Evolutionary conservation across 1,140 invertebrate genomes (phyloP).

Genomic region (Drosophila nasuta): DNA sequence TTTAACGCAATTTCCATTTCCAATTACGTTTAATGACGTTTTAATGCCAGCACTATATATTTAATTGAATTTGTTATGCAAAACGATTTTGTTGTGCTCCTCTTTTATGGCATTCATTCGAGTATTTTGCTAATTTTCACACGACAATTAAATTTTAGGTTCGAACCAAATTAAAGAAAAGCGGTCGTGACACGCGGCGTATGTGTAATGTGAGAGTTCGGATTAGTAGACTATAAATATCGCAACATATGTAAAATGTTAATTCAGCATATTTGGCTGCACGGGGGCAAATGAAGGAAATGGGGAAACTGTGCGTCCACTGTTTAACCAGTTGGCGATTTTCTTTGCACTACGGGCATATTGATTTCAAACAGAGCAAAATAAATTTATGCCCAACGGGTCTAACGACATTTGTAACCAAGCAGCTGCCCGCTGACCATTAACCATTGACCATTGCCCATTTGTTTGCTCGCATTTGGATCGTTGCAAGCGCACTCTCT

Average conservation of each 20-base stretch:
- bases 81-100: constrained; percentile 35
- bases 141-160: constrained; percentile 66
- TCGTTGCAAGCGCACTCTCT: neutral
- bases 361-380: constrained; percentile 32
- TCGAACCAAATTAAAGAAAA: constrained; percentile 15
- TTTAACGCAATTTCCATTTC: constrained; percentile 64
- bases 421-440: constrained; percentile 35
- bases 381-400: constrained; percentile 64
- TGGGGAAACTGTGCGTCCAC: neutral
- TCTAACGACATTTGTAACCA: constrained; percentile 72
- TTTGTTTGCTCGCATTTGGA: constrained; percentile 27
- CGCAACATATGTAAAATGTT: constrained; percentile 57
- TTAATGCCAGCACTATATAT: constrained; percentile 53
- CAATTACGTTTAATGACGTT: constrained; percentile 67
- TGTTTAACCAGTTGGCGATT: constrained; percentile 4
- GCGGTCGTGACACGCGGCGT: neutral
- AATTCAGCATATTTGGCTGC: constrained; percentile 29
- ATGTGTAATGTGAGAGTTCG: constrained; percentile 63
- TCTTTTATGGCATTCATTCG: constrained; percentile 16
- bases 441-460: constrained; percentile 45
- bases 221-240: constrained; percentile 55
- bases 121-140: constrained; percentile 32
- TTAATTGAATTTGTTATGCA: constrained; percentile 76
- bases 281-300: neutral
- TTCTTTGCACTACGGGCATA: constrained; percentile 28